A percentile compares a stretch with the other conserved stretches of the same genome.
phyloP scores from a whole-genome alignment of 2,797 vertebrate genomes.

The Muscicapa striata region DNA sequence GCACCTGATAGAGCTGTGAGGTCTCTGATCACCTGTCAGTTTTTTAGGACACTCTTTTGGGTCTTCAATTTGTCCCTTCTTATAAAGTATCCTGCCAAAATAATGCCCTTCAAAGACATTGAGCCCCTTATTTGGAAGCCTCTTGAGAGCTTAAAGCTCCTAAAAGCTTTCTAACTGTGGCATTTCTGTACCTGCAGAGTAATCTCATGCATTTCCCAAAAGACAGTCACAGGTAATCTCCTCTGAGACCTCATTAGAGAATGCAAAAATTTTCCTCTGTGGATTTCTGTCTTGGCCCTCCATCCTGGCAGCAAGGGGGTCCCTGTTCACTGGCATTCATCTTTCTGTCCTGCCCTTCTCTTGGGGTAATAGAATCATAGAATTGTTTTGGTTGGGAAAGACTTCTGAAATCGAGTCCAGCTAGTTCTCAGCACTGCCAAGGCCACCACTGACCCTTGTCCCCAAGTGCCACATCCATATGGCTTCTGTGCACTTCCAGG shows the following conservation, averaged over 20 bases:
- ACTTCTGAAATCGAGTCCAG: background rate
- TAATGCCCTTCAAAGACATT: background rate
- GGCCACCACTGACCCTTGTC: background rate
- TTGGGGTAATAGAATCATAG: background rate
- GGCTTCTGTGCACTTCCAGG: background rate
- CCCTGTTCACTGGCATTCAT: background rate
- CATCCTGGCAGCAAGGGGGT: background rate
- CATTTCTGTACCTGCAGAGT: background rate
- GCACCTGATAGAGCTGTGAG: background rate
- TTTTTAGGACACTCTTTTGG: background rate
- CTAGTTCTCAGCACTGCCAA: background rate
- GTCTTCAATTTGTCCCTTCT: background rate
- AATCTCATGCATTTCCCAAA: background rate
- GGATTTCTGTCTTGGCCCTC: background rate
- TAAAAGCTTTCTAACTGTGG: background rate
- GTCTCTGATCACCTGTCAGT: background rate
- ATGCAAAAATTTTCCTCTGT: background rate
- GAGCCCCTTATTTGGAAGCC: background rate
- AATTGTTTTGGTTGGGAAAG: background rate
- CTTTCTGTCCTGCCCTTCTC: background rate
- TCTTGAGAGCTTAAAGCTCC: background rate
- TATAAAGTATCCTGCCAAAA: background rate
- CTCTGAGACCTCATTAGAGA: constrained; percentile 49
- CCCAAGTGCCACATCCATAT: background rate
- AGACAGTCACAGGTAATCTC: background rate